Evolutionary conservation across 2,113 vertebrate species (phyloP), one percentile per base, ranked within the genome.

Genomic region (Cardinalis cardinalis): DNA sequence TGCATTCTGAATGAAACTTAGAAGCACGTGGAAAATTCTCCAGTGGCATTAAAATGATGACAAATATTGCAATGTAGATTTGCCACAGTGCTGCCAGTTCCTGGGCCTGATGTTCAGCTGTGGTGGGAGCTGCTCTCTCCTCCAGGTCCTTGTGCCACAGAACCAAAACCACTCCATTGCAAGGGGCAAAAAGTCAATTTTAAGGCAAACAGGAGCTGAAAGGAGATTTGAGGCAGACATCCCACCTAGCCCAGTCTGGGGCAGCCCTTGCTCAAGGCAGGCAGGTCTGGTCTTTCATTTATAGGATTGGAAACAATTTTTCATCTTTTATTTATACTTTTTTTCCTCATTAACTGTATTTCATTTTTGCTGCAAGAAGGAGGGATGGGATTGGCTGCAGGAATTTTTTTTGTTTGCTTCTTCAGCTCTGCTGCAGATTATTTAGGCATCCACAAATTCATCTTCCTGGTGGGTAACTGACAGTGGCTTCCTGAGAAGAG

Each of bases 1-100:
- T 1, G 0, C 5, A 1, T n/a, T 34, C 23, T 71, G 44, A 46
- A 55, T 18, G 29, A 29, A 46, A n/a, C 6, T 52, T 43, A 6
- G 21, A 19, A 29, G 29, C 10, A 15, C 0, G 0, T 18, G 20
- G 63, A 12, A 31, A 24, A 59, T 71, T 77, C 48, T 40, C 10
- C 18, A 19, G 21, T 40, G 19, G 10, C 20, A 18, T 31, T 18
- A 12, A 60, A 78, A 49, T 7, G 6, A 38, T 23, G 0, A 28
- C 63, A 46, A 76, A 49, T 46, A 28, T 4, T 48, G 31, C 14
- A 36, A 0, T 28, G 20, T 23, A 2, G 15, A 9, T 78, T 53
- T 60, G 14, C 10, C 60, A 21, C 46, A 14, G 28, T 26, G 21
- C 44, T 78, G 61, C 46, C 28, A 10, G 23, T 19, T 38, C 63